Conservation (phyloP, 2,797 vertebrate genomes). For the Pempheris klunzingeri region DNA sequence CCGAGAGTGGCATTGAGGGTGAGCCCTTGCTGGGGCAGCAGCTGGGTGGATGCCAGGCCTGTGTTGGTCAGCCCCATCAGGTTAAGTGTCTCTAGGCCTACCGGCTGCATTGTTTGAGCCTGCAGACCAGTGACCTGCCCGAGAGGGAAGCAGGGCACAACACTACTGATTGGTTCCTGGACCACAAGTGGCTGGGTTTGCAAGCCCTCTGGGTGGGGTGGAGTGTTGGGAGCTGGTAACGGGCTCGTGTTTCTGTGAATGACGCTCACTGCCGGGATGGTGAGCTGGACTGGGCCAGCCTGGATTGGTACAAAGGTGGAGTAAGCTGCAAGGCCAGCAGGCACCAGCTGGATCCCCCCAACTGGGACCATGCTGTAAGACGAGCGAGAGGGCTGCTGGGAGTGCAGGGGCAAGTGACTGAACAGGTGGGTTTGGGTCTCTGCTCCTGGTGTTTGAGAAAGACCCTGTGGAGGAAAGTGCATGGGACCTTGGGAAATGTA, state of each 20-base stretch:
- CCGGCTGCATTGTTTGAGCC: constrained; percentile 85
- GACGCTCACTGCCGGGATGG: constrained; percentile 93
- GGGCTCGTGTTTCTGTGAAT: constrained; percentile 91
- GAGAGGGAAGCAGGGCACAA: constrained; percentile 93
- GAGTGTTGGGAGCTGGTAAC: constrained; percentile 72
- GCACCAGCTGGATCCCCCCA: constrained; percentile 95
- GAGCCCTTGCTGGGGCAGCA: constrained; percentile 88
- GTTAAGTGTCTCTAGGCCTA: constrained; percentile 91
- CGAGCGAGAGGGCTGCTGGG: constrained; percentile 91
- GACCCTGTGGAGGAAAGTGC: constrained; percentile 70
- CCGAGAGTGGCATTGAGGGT: constrained; percentile 92
- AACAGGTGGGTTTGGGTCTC: constrained; percentile 90
- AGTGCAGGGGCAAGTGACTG: constrained; percentile 97
- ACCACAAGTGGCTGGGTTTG: constrained; percentile 80
- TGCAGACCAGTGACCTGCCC: constrained; percentile 90
- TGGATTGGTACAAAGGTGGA: constrained; percentile 97
- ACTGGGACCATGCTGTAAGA: constrained; percentile 93
- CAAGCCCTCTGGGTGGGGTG: constrained; percentile 75
- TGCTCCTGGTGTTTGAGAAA: constrained; percentile 68
- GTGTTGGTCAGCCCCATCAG: constrained; percentile 91
- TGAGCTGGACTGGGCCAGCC: constrained; percentile 92
- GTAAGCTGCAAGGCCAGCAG: constrained; percentile 91
- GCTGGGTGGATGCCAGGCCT: constrained; percentile 83
- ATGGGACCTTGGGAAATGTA: constrained; percentile 77
- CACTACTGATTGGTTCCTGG: constrained; percentile 86